A percentile compares a stretch with the other conserved stretches of the same genome.
Conservation (phyloP, 2,888 invertebrate genomes). For the Pollenia labialis region DNA sequence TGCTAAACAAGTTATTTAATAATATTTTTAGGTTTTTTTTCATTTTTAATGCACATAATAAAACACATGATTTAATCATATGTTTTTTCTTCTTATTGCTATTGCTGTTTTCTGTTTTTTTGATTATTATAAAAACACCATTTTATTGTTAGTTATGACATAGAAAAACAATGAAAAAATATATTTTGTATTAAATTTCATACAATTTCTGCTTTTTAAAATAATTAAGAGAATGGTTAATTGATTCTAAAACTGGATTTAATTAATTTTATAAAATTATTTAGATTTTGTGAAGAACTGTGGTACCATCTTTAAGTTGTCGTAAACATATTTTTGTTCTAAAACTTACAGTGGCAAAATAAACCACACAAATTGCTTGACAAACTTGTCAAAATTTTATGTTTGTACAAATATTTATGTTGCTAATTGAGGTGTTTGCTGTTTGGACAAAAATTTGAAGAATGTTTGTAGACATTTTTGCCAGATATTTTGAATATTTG, state of each 20-base stretch:
- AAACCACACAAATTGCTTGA: too few relatives aligned
- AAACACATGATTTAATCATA: slow-evolving; percentile 39
- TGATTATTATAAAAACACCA: not conserved
- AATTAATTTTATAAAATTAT: not conserved
- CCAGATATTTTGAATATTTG: too few relatives aligned
- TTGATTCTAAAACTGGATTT: not conserved
- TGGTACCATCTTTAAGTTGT: too few relatives aligned
- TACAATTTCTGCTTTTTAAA: not conserved
- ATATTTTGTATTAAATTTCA: not conserved
- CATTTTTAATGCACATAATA: slow-evolving; percentile 4
- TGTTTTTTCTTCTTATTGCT: not conserved
- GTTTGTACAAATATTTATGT: too few relatives aligned
- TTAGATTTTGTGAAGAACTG: too few relatives aligned
- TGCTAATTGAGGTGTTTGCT: too few relatives aligned
- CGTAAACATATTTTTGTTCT: too few relatives aligned
- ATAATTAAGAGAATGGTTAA: not conserved
- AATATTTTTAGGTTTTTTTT: slow-evolving; percentile 21
- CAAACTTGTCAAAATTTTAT: too few relatives aligned
- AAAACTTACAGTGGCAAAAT: too few relatives aligned
- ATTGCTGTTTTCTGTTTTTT: not conserved
- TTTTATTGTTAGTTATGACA: not conserved
- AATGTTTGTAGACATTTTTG: too few relatives aligned
- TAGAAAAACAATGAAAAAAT: not conserved
- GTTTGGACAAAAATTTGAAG: too few relatives aligned
- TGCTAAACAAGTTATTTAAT: slow-evolving; percentile 58